These are phyloP conservation scores for Tachyglossus aculeatus DNA, from an alignment of 2,797 vertebrate genomes.

Conservation along the genomic window DNA sequence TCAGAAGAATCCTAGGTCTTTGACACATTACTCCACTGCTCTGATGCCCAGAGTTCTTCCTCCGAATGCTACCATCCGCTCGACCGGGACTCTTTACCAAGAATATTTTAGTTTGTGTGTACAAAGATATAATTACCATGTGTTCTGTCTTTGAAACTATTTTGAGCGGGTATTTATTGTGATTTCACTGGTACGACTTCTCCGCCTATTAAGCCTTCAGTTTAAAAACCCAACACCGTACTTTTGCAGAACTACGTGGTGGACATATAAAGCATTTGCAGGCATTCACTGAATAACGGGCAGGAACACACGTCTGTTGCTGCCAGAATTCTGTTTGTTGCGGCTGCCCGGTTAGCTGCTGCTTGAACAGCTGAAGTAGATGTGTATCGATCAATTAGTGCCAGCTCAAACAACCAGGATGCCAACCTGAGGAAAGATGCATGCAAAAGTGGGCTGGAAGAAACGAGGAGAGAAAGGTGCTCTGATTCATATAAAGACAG, in stretches of 20 bases:
- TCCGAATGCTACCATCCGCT: conserved; percentile 36
- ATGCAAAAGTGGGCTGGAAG: conserved; percentile 15
- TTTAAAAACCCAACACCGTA: conserved; percentile 65
- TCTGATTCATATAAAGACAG: not conserved
- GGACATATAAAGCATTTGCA: conserved; percentile 72
- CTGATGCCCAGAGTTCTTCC: not conserved
- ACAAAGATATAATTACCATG: conserved; percentile 49
- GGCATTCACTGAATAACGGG: conserved; percentile 67
- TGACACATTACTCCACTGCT: conserved; percentile 15
- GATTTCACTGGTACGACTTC: conserved; percentile 67
- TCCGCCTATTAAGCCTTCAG: conserved; percentile 68
- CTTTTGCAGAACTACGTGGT: conserved; percentile 67
- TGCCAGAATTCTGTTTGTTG: conserved; percentile 73
- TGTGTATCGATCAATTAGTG: conserved; percentile 60
- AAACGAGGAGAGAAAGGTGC: not conserved
- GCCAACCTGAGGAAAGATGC: conserved; percentile 29
- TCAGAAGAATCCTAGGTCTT: conserved; percentile 21
- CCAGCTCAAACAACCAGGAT: conserved; percentile 58
- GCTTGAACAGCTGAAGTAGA: conserved; percentile 68
- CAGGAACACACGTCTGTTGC: conserved; percentile 56
- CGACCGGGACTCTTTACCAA: conserved; percentile 19
- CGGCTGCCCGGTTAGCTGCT: conserved; percentile 66
- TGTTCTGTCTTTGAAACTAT: conserved; percentile 47
- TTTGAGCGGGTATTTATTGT: conserved; percentile 61
- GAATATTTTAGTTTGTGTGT: conserved; percentile 22